Evolutionary conservation across 2,113 vertebrate genomes (phyloP), one percentile per base, ranked within the genome.

Genomic region (Ceyx cyanopectus): DNA sequence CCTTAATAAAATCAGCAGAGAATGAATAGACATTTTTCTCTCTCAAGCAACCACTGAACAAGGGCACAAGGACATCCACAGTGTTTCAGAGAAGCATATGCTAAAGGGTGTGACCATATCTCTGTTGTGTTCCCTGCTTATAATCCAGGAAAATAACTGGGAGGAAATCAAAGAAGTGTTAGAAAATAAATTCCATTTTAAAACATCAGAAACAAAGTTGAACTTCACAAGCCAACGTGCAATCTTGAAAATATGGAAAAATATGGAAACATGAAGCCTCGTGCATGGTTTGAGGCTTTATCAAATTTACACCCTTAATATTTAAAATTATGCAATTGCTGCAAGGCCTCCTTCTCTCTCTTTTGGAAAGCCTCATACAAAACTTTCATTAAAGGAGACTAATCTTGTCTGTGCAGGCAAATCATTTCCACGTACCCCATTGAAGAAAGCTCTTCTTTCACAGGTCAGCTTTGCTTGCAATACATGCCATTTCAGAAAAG

Each of bases 311-410:
- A 91, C 67, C 68, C 89, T 95, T 88, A 95, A 89, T 96, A 95
- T 94, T 94, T 95, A 89, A 96, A 96, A 95, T 90, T 92, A 96
- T 95, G 87, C 90, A 92, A 65, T 82, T 81, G 94, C 96, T 95
- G 43, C 65, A 76, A 96, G 95, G 87, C 86, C 46, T 95, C 83
- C 72, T 80, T 95, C 89, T 90, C 32, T 85, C 82, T 79, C 66
- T 93, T 92, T 81, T 40, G 53, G 29, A 90, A 90, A 96, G n/a
- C 37, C 80, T 85, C 62, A 94, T 61, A 87, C 63, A 90, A 91
- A 93, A 94, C 63, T 91, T 95, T 85, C 29, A 81, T 92, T 80
- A 93, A 96, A 93, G 81, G 27, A 85, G 45, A 58, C 65, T 78
- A 73, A 70, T 51, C 30, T 70, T 82, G 14, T 78, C 73, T 89